Evolutionary conservation across 2,888 invertebrate genomes (phyloP).

Genomic region (Athalia rosae): DNA sequence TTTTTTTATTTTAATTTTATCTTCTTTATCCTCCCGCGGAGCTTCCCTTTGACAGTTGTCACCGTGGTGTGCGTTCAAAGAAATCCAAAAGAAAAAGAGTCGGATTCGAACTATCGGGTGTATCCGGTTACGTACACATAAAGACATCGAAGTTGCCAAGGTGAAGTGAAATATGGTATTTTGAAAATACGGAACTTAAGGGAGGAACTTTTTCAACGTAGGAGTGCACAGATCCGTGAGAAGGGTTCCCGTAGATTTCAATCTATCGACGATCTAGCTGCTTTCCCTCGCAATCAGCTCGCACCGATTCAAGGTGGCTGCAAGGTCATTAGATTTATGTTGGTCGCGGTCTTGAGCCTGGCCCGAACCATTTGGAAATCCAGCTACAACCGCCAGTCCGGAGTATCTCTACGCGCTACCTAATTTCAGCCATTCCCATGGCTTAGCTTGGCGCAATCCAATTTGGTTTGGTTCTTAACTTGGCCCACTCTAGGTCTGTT

Average conservation of each 20-base stretch:
- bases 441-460: conserved; percentile 39
- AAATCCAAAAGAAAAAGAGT: conserved; percentile 6
- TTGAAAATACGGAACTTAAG: too few species aligned
- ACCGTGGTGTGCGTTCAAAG: conserved; percentile 7
- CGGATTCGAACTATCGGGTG: conserved; percentile 10
- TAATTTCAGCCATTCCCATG: conserved; percentile 42
- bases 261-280: too few species aligned
- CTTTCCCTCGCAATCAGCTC: too few species aligned
- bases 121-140: not conserved
- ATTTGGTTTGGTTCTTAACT: conserved; percentile 40
- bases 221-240: too few species aligned
- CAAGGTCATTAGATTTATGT: too few species aligned
- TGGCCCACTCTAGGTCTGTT: not conserved
- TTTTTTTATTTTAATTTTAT: not conserved
- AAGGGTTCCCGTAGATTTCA: too few species aligned
- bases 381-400: conserved; percentile 5
- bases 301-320: too few species aligned
- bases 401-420: not conserved
- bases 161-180: not conserved
- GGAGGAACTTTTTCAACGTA: too few species aligned
- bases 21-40: not conserved
- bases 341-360: not conserved
- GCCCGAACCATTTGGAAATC: conserved; percentile 5
- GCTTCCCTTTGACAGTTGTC: not conserved
- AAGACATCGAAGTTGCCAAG: too few species aligned